Base-by-base conservation (phyloP, 2,113 vertebrate species). In the Tetraodon nigroviridis region DNA sequence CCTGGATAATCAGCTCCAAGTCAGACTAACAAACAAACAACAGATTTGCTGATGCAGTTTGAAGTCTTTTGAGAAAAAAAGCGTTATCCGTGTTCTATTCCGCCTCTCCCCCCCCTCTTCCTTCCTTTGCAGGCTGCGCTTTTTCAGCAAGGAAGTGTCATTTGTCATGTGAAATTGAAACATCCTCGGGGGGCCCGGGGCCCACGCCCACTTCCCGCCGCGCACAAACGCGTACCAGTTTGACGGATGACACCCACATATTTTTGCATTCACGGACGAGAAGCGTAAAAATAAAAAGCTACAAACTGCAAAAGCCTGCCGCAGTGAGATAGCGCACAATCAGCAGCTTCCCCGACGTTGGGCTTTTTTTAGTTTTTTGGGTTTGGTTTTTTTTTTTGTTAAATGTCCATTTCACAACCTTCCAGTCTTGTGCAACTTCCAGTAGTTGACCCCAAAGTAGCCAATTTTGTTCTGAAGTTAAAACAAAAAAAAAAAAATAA, bases 161-260 rank as follows among this genome's bases (percentile, higher is more conserved):
- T 73, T 50, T 27, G 71, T 77, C 84, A 84, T 87, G 84, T 89
- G 80, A 37, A 37, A 37, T 83, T 66, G 61, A 69, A 69, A 45
- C 50, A 55, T 63, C 56, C 55, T 64, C 46, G 44, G 51, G 51
- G 59, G 44, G 14, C n/a, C 16, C 0, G 29, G 60, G 67, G n/a
- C n/a, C 53, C 52, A 64, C 73, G 7, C 63, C 55, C 65, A 73
- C 70, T 82, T 83, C 80, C 84, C 77, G 70, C 57, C 49, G 14
- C 62, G 60, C 52, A 62, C 67, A 61, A 22, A 58, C 58, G 16
- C 57, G 50, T 75, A 76, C 80, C 75, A 79, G 77, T 69, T 11
- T 69, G 46, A 56, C 51, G 57, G 48, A 66, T 40, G 18, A 52
- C 32, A 60, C 41, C 55, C 49, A 67, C n/a, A 50, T 15, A 58